A percentile compares a stretch with the other conserved stretches of the same genome.
phyloP scores from a whole-genome alignment of 2,888 invertebrate species.

The Anarsia innoxiella region DNA sequence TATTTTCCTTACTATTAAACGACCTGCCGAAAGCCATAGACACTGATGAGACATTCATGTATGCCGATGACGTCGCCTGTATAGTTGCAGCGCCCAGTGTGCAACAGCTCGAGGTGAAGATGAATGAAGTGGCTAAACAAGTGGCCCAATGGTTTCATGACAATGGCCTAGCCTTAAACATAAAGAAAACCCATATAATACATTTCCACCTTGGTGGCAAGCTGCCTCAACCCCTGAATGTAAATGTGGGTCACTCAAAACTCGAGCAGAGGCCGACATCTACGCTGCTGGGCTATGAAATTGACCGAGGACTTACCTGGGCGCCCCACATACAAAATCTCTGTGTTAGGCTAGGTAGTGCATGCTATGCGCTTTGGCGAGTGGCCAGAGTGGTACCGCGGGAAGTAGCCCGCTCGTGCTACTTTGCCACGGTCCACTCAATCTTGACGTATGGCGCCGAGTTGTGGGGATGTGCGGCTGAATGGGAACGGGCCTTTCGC shows the following conservation, averaged over 20 bases:
- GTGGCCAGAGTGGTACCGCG: conserved; percentile 1
- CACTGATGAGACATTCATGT: conserved; percentile 3
- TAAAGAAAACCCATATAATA: conserved; percentile 1
- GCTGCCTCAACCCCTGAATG: neutral
- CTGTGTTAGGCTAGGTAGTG: conserved; percentile 6
- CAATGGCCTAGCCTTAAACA: conserved; percentile 4
- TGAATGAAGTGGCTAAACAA: neutral
- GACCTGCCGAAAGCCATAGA: conserved; percentile 5
- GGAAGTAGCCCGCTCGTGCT: conserved; percentile 5
- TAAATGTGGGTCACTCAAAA: neutral
- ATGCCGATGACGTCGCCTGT: conserved; percentile 4
- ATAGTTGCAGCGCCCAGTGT: neutral
- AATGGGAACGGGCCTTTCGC: conserved; percentile 10
- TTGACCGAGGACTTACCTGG: conserved; percentile 12
- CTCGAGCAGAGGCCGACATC: neutral
- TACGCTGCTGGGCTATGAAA: conserved; percentile 9
- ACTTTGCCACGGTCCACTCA: conserved; percentile 12
- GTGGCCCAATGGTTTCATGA: neutral
- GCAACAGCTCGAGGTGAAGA: neutral
- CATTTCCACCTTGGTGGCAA: neutral
- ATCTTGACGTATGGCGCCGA: conserved; percentile 6
- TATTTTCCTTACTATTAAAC: conserved; percentile 7
- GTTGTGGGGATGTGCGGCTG: conserved; percentile 10
- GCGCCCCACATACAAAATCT: conserved; percentile 4
- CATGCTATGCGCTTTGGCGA: conserved; percentile 11